Percentiles rank a stretch among this genome's conserved stretches.
phyloP scores from a whole-genome alignment of 2,113 vertebrate genomes.

The Alligator sinensis region DNA sequence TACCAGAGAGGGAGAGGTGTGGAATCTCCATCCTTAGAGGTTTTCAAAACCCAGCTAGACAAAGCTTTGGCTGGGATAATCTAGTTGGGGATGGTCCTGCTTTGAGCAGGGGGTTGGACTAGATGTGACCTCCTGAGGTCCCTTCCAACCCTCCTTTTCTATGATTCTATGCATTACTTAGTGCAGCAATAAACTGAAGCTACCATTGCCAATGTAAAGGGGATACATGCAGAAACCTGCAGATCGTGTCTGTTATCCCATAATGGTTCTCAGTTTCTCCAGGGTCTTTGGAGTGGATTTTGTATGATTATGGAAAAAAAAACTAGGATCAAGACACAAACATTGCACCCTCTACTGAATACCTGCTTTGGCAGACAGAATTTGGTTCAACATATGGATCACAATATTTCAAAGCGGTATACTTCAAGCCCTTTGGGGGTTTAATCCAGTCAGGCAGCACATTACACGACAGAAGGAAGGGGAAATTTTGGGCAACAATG shows the following conservation, averaged over 20 bases:
- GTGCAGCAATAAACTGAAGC: background rate
- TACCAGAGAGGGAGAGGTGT: no score
- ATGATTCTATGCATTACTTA: background rate
- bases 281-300: background rate
- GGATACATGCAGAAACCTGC: background rate
- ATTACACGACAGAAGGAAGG: background rate
- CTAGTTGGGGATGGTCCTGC: no score
- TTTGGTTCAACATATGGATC: background rate
- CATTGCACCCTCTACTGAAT: background rate
- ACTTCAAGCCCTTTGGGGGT: background rate
- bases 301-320: background rate
- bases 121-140: no score
- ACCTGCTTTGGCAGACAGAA: no score
- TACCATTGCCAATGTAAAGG: background rate
- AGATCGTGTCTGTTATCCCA: background rate
- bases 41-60: no score
- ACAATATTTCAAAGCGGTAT: background rate
- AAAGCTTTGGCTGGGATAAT: no score
- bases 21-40: no score
- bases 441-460: background rate
- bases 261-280: background rate
- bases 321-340: no score
- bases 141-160: no score
- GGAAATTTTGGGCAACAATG: rapidly evolving
- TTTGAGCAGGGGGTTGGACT: no score